These are phyloP conservation scores for Macrosiphum euphorbiae DNA, from an alignment of 2,888 invertebrate species.

Conservation along the genomic window DNA sequence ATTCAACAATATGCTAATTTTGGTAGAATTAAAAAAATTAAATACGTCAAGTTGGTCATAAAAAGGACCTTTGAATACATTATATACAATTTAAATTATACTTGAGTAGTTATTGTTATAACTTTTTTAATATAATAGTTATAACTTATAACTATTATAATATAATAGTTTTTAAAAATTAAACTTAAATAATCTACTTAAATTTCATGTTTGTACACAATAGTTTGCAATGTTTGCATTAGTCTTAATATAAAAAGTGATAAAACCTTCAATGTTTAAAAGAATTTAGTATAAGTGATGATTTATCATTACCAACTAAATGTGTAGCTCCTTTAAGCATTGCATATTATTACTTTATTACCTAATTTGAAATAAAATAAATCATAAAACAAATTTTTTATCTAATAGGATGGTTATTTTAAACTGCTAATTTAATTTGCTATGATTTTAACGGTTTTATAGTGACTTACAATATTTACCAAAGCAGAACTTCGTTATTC, in stretches of 20 bases:
- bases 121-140: not conserved
- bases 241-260: not conserved
- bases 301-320: not conserved
- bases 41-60: not conserved
- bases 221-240: no score
- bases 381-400: not conserved
- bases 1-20: slow-evolving; percentile 24
- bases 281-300: not conserved
- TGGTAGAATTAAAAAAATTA: not conserved
- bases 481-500: not conserved
- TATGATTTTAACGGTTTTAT: not conserved
- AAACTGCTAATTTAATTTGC: not conserved
- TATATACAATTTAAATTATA: not conserved
- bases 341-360: not conserved
- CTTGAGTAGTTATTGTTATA: not conserved
- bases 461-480: not conserved
- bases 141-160: not conserved
- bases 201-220: not conserved
- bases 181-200: not conserved
- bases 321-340: not conserved
- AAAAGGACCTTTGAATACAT: not conserved
- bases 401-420: not conserved
- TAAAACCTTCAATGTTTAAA: not conserved
- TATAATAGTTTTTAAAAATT: not conserved
- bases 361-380: not conserved